Base-by-base conservation (phyloP, 2,797 vertebrate species). In the Acrossocheilus fasciatus region DNA sequence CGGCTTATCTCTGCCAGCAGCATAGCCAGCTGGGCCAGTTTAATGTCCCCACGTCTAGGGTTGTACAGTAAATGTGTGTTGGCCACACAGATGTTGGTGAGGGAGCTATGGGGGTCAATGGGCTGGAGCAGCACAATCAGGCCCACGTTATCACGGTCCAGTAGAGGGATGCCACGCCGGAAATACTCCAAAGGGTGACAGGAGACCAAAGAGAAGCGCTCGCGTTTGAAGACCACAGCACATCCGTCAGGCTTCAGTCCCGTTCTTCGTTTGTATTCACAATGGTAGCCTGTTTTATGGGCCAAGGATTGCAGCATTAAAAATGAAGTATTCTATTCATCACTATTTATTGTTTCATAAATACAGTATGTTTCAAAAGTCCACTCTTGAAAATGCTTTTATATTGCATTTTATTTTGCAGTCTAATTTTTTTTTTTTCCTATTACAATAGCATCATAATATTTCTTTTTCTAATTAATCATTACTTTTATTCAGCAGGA, bases 61-160 rank as follows among this genome's bases (percentile, higher is more conserved):
- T 99, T 99, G 90, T 97, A 99, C 9, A 99, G 94, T 12, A 99
- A 96, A 92, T 99, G 98, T 0, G 98, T 99, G 82, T 99, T 99
- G 89, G 98, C 98, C 30, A 99, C 91, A 2, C 98, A 99, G 90
- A 99, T 59, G 62, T 30, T 78, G 5, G 82, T 8, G 3, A 89
- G 79, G 2, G 89, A 75, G 11, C 91, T 86, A 0, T 93, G 91
- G 9, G 81, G 78, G 12, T 59, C 83, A 4, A 3, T 85, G 7
- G 98, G 97, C 66, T 87, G 95, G 86, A 99, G 91, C 87, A 98
- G 93, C 59, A 98, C 88, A n/a, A 99, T 96, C 91, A 98, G 82
- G 12, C 97, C 98, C 86, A 99, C 95, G 36, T 99, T 99, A 94
- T 99, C 98, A 70, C 98, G 95, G 94, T 99, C 97, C 86, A 99